Evolutionary conservation across 2,888 invertebrate species (phyloP).

Genomic region (Drosophila hamatofila): DNA sequence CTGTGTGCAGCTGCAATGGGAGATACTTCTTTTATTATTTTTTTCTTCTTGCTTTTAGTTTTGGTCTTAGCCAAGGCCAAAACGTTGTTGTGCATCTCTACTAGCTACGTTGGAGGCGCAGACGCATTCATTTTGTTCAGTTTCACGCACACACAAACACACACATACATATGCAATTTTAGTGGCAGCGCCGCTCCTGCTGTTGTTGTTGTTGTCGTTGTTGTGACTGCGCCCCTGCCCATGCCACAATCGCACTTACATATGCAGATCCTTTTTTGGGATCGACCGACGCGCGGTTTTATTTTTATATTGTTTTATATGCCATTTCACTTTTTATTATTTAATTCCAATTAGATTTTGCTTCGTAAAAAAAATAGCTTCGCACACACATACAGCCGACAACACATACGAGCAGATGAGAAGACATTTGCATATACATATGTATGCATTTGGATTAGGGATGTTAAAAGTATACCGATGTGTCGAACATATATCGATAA

Average conservation of each 20-base stretch:
- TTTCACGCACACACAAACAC: conserved; percentile 54
- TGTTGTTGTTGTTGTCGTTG: conserved; percentile 49
- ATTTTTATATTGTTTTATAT: conserved; percentile 52
- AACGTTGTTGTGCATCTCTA: conserved; percentile 50
- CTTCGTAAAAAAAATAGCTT: conserved; percentile 65
- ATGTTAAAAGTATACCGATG: conserved; percentile 42
- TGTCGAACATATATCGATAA: conserved; percentile 36
- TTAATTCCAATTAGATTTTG: conserved; percentile 71
- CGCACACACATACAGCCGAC: conserved; percentile 64
- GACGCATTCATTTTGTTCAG: conserved; percentile 70
- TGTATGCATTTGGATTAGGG: conserved; percentile 69
- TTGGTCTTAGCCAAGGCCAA: conserved; percentile 64
- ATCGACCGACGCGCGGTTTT: conserved; percentile 50
- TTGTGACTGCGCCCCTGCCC: conserved; percentile 58
- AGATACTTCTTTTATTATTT: conserved; percentile 24
- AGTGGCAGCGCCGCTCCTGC: conserved; percentile 67
- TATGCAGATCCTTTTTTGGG: conserved; percentile 57
- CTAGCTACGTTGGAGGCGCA: conserved; percentile 56
- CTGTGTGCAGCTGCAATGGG: conserved; percentile 44
- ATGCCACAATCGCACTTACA: conserved; percentile 56
- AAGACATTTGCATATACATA: conserved; percentile 64
- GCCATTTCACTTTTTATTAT: conserved; percentile 56
- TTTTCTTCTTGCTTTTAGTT: conserved; percentile 36
- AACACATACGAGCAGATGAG: conserved; percentile 65
- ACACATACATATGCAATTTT: conserved; percentile 40